Conservation (phyloP, 2,113 vertebrate species). For the Todiramphus chloris region DNA sequence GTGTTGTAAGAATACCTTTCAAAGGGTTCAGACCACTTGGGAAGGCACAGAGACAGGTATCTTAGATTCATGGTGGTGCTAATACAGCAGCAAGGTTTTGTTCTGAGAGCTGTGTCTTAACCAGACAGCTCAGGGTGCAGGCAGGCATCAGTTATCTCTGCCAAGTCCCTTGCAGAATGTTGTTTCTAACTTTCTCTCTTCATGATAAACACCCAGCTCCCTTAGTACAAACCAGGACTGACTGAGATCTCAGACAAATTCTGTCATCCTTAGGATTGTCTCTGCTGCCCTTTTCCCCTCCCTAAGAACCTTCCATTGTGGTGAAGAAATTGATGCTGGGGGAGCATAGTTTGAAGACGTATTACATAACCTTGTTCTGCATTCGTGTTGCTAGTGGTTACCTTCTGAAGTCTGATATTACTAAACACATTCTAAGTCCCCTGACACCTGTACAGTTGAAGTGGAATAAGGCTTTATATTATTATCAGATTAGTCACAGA, state of each 20-base stretch:
- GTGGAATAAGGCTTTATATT: background rate
- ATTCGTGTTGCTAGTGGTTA: constrained; percentile 14
- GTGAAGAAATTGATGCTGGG: background rate
- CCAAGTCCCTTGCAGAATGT: background rate
- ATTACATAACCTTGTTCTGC: background rate
- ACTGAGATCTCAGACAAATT: background rate
- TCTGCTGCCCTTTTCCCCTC: background rate
- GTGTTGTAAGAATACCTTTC: background rate
- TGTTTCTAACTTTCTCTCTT: background rate
- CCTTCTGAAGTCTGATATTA: background rate
- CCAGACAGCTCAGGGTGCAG: background rate
- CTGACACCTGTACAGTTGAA: background rate
- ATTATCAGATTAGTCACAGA: constrained; percentile 7
- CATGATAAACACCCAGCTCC: background rate
- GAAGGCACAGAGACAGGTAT: background rate
- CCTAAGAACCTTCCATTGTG: fast-evolving
- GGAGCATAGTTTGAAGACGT: background rate
- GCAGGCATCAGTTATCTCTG: background rate
- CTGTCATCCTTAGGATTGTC: background rate
- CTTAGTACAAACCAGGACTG: background rate
- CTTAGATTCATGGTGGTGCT: background rate
- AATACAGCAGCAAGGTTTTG: background rate
- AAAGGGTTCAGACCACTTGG: background rate
- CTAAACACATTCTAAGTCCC: background rate
- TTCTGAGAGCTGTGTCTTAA: background rate